A percentile compares a stretch with the other conserved stretches of the same genome.
Conservation (phyloP, 2,797 vertebrate genomes). For the Paedocypris micromegethes region DNA sequence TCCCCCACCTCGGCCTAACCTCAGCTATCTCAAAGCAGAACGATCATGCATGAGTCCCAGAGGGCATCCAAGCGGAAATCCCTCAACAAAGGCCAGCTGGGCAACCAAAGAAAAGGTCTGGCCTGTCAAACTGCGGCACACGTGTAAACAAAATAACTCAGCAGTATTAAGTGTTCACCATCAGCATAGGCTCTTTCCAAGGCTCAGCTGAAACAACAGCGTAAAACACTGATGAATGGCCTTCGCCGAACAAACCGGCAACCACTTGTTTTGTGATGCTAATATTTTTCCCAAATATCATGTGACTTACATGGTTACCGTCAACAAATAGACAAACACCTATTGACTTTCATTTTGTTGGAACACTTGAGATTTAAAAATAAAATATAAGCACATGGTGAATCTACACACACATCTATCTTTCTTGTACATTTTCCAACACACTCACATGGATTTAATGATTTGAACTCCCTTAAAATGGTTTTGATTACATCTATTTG, state of each 20-base stretch:
- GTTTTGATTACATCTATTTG: conserved; percentile 57
- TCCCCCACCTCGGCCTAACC: conserved; percentile 21
- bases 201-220: not conserved
- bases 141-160: conserved; percentile 16
- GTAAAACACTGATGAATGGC: not conserved
- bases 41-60: conserved; percentile 55
- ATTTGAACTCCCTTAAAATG: not conserved
- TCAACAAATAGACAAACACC: not conserved
- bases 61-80: conserved; percentile 68
- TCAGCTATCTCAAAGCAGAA: conserved; percentile 55
- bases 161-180: not conserved
- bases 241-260: not conserved
- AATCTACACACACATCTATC: too few species aligned
- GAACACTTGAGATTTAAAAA: too few species aligned
- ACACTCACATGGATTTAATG: too few species aligned
- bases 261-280: not conserved
- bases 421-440: too few species aligned
- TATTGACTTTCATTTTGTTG: not conserved
- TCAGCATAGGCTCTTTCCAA: not conserved
- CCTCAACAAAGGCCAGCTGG: conserved; percentile 68
- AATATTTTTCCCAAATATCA: not conserved
- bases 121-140: conserved; percentile 15
- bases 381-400: too few species aligned
- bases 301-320: not conserved
- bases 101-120: conserved; percentile 43